Conservation (phyloP, 2,888 invertebrate species). For the Noctua janthe region DNA sequence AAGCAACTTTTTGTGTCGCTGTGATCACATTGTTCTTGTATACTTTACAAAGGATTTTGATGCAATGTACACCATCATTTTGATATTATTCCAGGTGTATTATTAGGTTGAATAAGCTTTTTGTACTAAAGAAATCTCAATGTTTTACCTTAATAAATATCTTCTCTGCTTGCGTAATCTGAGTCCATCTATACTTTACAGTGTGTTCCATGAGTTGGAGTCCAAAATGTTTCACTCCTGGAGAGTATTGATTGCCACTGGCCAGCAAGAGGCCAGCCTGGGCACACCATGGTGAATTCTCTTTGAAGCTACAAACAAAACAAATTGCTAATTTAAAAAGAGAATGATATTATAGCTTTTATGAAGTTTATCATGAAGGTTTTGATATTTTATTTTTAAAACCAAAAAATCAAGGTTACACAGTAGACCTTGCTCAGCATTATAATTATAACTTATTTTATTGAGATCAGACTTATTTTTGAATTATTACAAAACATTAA, state of each 20-base stretch:
- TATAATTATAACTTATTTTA: background rate
- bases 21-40: background rate
- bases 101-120: background rate
- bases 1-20: background rate
- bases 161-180: conserved; percentile 96
- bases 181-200: conserved; percentile 98
- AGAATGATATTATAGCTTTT: background rate
- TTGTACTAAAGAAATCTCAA: background rate
- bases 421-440: background rate
- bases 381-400: background rate
- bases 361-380: background rate
- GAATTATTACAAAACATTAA: background rate
- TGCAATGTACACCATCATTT: background rate
- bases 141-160: conserved; percentile 94
- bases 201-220: conserved; percentile 98
- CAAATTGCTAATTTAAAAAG: background rate
- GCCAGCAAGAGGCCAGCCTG: conserved; percentile 96
- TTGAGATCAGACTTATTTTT: background rate
- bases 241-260: conserved; percentile 93
- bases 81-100: background rate
- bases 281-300: conserved; percentile 96
- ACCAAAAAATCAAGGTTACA: background rate
- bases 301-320: conserved; percentile 92
- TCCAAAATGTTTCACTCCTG: conserved; percentile 97
- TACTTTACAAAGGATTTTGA: background rate